Conservation (phyloP, 2,113 vertebrate species). For the Orycteropus afer region DNA sequence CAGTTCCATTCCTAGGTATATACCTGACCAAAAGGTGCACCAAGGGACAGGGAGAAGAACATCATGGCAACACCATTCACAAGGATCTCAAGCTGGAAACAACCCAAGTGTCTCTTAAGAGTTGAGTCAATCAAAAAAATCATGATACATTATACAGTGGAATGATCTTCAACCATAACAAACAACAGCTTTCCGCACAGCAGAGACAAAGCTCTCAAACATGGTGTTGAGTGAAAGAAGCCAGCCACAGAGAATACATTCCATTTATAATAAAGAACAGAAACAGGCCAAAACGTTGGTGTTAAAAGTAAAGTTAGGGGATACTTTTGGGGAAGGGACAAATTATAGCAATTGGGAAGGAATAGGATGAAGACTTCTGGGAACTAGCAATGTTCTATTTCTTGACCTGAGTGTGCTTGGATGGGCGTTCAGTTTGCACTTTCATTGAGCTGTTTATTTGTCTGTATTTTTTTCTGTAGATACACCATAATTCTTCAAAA, state of each 20-base stretch:
- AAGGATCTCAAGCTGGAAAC: not conserved
- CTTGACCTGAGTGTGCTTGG: not conserved
- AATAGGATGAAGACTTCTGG: too few species aligned
- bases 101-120: not conserved
- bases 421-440: not conserved
- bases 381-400: not conserved
- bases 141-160: fast-evolving
- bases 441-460: not conserved
- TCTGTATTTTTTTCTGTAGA: not conserved
- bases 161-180: too few species aligned
- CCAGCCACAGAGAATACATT: not conserved
- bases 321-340: not conserved
- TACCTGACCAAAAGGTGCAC: not conserved
- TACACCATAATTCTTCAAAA: not conserved
- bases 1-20: too few species aligned
- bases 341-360: too few species aligned
- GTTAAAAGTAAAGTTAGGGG: not conserved
- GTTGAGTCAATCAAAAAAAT: not conserved
- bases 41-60: not conserved
- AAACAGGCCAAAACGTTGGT: not conserved
- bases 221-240: not conserved
- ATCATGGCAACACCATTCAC: not conserved
- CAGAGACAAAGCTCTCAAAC: not conserved
- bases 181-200: not conserved
- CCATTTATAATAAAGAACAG: not conserved